Conservation (phyloP, 2,113 vertebrate species). For the Rhipidura dahli region DNA sequence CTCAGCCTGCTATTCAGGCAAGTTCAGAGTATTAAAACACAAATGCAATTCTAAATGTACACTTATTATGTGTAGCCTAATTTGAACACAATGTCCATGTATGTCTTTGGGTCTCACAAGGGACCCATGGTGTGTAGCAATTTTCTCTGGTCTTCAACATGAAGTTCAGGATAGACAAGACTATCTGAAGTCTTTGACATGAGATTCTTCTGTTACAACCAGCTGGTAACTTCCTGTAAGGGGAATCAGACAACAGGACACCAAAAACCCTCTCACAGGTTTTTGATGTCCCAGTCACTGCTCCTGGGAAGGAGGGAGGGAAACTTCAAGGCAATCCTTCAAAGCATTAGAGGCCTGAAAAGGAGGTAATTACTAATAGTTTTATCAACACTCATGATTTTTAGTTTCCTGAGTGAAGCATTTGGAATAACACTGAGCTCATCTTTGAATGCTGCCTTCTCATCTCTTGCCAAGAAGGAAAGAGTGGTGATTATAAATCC, state of each 20-base stretch:
- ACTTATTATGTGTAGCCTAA: not conserved
- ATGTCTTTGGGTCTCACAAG: not conserved
- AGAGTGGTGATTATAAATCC: not conserved
- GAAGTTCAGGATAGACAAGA: not conserved
- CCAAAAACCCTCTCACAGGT: not conserved
- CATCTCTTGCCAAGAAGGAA: conserved; percentile 12
- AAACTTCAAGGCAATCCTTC: not conserved
- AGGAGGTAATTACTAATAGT: not conserved
- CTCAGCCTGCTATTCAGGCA: not conserved
- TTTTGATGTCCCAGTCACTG: not conserved
- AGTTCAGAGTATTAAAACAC: not conserved
- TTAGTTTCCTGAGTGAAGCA: not conserved
- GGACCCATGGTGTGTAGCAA: rapidly evolving
- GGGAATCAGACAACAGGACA: not conserved
- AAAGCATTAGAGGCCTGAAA: not conserved
- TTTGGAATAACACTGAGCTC: not conserved
- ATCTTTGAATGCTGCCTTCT: not conserved
- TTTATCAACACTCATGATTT: not conserved
- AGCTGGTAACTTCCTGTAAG: not conserved
- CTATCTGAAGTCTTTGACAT: not conserved
- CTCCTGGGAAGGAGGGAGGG: not conserved
- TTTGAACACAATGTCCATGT: not conserved
- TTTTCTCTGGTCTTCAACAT: not conserved
- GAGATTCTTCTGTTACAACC: not conserved
- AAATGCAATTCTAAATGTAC: not conserved